Evolutionary conservation across 2,888 invertebrate species (phyloP).

Genomic region (Lasioglossum morio): DNA sequence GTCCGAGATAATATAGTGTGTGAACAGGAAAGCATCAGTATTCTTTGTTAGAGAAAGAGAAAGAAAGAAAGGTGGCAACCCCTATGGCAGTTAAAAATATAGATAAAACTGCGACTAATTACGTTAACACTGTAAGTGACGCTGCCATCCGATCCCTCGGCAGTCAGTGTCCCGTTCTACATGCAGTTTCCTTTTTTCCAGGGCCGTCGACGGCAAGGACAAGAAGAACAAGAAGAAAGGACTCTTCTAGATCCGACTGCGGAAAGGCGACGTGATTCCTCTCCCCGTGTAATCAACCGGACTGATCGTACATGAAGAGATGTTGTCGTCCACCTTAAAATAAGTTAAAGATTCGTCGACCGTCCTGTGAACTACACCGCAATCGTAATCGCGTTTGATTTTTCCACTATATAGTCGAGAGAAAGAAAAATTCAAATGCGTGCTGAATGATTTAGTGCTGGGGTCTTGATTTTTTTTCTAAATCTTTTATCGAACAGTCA

Average conservation of each 20-base stretch:
- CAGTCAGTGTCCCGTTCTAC: constrained; percentile 28
- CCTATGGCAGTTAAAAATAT: constrained; percentile 1
- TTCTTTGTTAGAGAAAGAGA: constrained; percentile 19
- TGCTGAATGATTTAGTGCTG: not conserved
- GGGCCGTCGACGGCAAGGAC: constrained; percentile 94
- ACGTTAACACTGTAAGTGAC: constrained; percentile 52
- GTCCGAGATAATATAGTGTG: constrained; percentile 17
- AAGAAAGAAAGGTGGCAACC: not conserved
- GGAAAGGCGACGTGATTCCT: constrained; percentile 56
- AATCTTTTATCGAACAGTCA: not conserved
- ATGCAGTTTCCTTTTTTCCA: constrained; percentile 84
- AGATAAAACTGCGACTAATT: constrained; percentile 32
- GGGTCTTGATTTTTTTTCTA: not conserved
- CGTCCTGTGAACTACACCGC: constrained; percentile 22
- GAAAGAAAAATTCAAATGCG: not conserved
- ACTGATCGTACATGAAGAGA: not conserved
- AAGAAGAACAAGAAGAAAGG: constrained; percentile 96
- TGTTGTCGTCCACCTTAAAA: not conserved
- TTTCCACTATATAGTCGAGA: not conserved
- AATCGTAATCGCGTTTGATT: constrained; percentile 1
- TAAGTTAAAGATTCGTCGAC: constrained; percentile 24
- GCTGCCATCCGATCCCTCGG: constrained; percentile 18
- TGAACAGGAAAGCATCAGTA: constrained; percentile 1
- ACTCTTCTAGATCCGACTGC: constrained; percentile 88
- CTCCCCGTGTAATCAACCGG: constrained; percentile 22